Evolutionary conservation across 2,797 vertebrate species (phyloP).

Genomic region (Hapalemur alaotrensis): DNA sequence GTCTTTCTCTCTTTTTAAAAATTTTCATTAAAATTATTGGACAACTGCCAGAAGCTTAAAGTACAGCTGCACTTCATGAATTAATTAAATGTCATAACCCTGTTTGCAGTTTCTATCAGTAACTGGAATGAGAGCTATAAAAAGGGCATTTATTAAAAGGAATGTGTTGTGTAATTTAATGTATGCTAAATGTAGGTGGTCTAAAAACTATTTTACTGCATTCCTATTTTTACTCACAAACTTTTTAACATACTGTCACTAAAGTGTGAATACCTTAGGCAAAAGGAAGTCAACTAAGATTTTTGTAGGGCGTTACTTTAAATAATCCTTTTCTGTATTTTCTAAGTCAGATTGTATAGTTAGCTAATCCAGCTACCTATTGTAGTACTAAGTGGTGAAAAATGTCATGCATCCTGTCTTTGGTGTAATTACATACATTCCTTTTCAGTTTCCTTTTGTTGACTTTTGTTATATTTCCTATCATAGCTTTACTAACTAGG

Average conservation of each 20-base stretch:
- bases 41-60: conserved; percentile 54
- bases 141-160: conserved; percentile 60
- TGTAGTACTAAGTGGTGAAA: conserved; percentile 59
- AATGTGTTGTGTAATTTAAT: conserved; percentile 64
- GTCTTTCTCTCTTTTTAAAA: neutral
- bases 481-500: conserved; percentile 73
- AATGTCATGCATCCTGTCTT: conserved; percentile 67
- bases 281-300: conserved; percentile 65
- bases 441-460: conserved; percentile 82
- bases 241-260: conserved; percentile 51
- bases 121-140: conserved; percentile 47
- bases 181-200: conserved; percentile 75
- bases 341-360: conserved; percentile 41
- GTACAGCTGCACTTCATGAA: conserved; percentile 68
- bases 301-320: conserved; percentile 45
- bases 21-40: conserved; percentile 55
- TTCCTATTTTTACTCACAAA: conserved; percentile 61
- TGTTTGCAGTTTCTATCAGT: conserved; percentile 56
- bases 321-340: conserved; percentile 63
- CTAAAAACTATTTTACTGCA: conserved; percentile 52
- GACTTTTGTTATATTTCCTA: conserved; percentile 74
- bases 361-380: conserved; percentile 76
- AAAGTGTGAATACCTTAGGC: conserved; percentile 55
- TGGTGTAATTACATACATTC: conserved; percentile 79
- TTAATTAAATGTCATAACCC: conserved; percentile 66